Evolutionary conservation across 1,140 invertebrate genomes (phyloP).

Genomic region (Drosophila lini): DNA sequence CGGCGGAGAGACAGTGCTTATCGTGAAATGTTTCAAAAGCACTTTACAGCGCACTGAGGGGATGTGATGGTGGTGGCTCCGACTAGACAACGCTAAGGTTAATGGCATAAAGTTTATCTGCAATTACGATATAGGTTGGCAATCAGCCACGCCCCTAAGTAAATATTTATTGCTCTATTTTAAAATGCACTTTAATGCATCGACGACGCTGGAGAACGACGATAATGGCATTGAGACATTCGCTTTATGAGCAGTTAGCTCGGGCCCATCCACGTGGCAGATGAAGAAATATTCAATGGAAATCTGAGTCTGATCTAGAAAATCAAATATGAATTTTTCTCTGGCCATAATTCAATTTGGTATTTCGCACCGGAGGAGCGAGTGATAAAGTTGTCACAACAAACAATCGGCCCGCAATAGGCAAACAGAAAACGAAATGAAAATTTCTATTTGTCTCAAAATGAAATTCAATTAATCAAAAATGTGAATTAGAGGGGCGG

Average conservation of each 20-base stretch:
- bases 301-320: conserved; percentile 25
- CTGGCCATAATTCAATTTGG: conserved; percentile 67
- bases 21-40: conserved; percentile 78
- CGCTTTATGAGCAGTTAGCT: conserved; percentile 8
- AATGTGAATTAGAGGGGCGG: conserved; percentile 44
- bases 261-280: neutral
- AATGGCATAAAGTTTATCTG: conserved; percentile 82
- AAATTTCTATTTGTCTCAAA: conserved; percentile 72
- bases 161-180: conserved; percentile 80
- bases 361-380: conserved; percentile 13
- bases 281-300: conserved; percentile 6
- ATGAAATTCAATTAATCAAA: conserved; percentile 80
- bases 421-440: conserved; percentile 62
- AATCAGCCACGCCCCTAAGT: conserved; percentile 55
- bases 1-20: conserved; percentile 49
- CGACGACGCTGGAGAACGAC: conserved; percentile 21
- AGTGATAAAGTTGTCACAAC: conserved; percentile 65
- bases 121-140: conserved; percentile 78
- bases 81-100: conserved; percentile 75
- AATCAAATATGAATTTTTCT: conserved; percentile 53
- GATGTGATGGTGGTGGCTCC: conserved; percentile 8
- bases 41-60: conserved; percentile 50
- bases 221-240: conserved; percentile 46
- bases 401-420: conserved; percentile 54
- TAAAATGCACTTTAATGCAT: conserved; percentile 74